A percentile compares a stretch with the other conserved stretches of the same genome.
phyloP scores from a whole-genome alignment of 2,797 vertebrate species.

The Chromis chromis region DNA sequence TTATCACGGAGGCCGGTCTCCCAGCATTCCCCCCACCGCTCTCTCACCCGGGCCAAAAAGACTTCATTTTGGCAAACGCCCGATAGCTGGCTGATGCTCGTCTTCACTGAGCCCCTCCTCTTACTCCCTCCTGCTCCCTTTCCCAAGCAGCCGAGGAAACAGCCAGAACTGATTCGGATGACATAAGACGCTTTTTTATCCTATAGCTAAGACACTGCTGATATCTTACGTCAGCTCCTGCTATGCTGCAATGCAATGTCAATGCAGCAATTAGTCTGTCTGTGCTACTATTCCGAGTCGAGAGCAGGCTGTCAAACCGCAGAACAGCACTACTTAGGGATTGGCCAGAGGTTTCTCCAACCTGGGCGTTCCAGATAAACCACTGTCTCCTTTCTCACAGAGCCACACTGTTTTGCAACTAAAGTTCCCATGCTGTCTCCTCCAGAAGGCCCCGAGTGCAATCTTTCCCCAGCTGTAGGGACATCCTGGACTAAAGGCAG shows the following conservation, averaged over 20 bases:
- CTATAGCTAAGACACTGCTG: constrained; percentile 26
- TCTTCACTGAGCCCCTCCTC: constrained; percentile 46
- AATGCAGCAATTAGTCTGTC: constrained; percentile 11
- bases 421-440: constrained; percentile 43
- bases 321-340: constrained; percentile 14
- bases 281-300: constrained; percentile 1
- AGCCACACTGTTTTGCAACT: constrained; percentile 45
- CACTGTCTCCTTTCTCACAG: constrained; percentile 47
- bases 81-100: constrained; percentile 46
- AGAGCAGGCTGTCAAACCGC: constrained; percentile 9
- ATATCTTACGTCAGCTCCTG: constrained; percentile 32
- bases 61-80: constrained; percentile 67
- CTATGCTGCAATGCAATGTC: constrained; percentile 19
- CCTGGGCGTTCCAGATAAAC: constrained; percentile 58
- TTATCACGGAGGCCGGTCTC: constrained; percentile 68
- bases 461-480: constrained; percentile 62
- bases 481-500: constrained; percentile 70
- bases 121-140: constrained; percentile 20
- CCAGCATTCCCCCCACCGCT: constrained; percentile 34
- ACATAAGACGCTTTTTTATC: constrained; percentile 54
- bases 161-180: constrained; percentile 40
- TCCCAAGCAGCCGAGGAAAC: constrained; percentile 44
- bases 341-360: constrained; percentile 39
- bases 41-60: constrained; percentile 52
- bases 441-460: constrained; percentile 15